Base-by-base conservation (phyloP, 2,888 invertebrate genomes). In the Bursaphelenchus okinawaensis region DNA sequence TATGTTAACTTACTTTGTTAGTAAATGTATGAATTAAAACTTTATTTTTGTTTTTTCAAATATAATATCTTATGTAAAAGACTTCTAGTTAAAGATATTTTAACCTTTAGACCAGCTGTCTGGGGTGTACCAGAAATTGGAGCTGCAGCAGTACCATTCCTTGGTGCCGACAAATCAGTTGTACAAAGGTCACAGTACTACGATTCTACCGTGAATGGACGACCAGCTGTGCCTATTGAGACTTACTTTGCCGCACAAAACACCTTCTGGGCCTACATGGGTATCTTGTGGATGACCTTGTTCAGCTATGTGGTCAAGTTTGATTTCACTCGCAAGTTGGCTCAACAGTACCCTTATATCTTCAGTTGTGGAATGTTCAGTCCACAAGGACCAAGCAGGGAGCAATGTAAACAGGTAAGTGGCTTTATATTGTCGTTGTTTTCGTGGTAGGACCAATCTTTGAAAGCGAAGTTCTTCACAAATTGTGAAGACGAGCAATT, bases 271-370 rank as follows among this genome's bases (percentile, higher is more conserved):
- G 90, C 88, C 0, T 72, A 85, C 0, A 65, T 90, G 7, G 68
- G 77, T 16, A 72, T 76, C 40, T 52, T 72, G 52, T 81, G 80
- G 81, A 63, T 81, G n/a, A 65, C 68, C 16, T 20, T 79, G 55
- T 88, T 92, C 81, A 84, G 84, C 0, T 9, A 89, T 0, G 75
- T 91, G 76, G 82, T 88, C 0, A 88, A 87, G 74, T 89, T 87
- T 79, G 81, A 86, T 22, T 86, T 86, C 70, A 89, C 90, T 0
- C 86, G 89, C 55, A 84, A 84, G 65, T 82, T 91, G 20, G 84
- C 91, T 19, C 83, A 90, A 24, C 87, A 87, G 86, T 88, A 87
- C 84, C 90, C 90, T 0, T 1, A 91, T 92, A 83, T 88, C 91
- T 0, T 84, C 85, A 26, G 93, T 93, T 29, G 23, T 22, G 64